phyloP scores from a whole-genome alignment of 2,888 invertebrate genomes.

The Tethea ocularis region DNA sequence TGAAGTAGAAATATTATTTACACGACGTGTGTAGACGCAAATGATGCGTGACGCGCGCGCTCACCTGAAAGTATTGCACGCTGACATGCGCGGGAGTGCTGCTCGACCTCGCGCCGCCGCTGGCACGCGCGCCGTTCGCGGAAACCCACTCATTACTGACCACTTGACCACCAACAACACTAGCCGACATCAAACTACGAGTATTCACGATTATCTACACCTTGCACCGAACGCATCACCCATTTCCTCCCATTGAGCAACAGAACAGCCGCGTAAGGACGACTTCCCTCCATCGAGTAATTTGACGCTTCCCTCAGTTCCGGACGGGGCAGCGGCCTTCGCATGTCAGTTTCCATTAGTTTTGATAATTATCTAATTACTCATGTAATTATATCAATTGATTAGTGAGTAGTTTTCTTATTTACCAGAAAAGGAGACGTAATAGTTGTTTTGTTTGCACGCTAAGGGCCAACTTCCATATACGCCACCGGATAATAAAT shows the following conservation, averaged over 20 bases:
- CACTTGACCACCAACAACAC: conserved; percentile 9
- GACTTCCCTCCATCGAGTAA: conserved; percentile 35
- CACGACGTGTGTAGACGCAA: not conserved
- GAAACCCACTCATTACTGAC: conserved; percentile 12
- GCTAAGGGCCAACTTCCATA: not conserved
- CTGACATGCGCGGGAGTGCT: not conserved
- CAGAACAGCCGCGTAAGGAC: conserved; percentile 33
- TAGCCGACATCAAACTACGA: conserved; percentile 15
- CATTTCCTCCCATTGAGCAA: conserved; percentile 59
- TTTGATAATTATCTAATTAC: conserved; percentile 31
- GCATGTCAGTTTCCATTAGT: conserved; percentile 28
- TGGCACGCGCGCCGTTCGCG: conserved; percentile 8
- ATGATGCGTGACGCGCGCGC: conserved; percentile 12
- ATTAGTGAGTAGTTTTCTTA: not conserved
- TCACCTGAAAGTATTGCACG: conserved; percentile 19
- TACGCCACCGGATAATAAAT: not conserved
- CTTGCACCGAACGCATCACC: conserved; percentile 23
- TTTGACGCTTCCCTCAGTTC: conserved; percentile 44
- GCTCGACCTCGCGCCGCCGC: conserved; percentile 7
- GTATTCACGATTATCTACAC: conserved; percentile 23
- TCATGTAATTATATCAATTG: not conserved
- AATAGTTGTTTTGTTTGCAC: not conserved
- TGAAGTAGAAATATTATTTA: not conserved
- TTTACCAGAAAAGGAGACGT: not conserved
- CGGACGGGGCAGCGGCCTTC: conserved; percentile 42